Base-by-base conservation (phyloP, 2,888 invertebrate species). In the Myopa tessellatipennis region DNA sequence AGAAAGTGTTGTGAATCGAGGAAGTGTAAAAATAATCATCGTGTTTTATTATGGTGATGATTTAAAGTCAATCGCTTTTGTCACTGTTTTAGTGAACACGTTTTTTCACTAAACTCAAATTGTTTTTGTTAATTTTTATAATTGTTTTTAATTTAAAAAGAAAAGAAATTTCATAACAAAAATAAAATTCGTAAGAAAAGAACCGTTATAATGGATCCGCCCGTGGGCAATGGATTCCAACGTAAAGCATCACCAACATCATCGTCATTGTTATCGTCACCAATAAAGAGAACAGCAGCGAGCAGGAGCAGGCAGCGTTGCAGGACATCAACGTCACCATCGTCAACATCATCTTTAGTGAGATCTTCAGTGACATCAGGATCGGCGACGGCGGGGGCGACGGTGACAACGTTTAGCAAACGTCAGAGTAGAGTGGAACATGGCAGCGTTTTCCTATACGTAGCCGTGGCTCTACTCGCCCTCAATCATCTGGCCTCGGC, bases 201-300 rank as follows among this genome's bases (percentile, higher is more conserved):
- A 16, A 65, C 26, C 67, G 55, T 60, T 10, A 75, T 26, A 58
- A 88, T 88, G 88, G 85, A 86, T 87, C 87, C 87, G 86, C 87
- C 88, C 82, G 82, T 85, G 84, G 87, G 85, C 85, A 85, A 86
- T 87, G 87, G 87, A 86, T 88, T 86, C 87, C 83, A 85, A 85
- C 82, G 52, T 7, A 85, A 82, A 84, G 81, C 83, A 80, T 81
- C 80, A 79, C 79, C 78, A 79, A 78, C 80, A 76, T 79, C 78
- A 79, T 74, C 82, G 78, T 61, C 82, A 78, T 68, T 78, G 63
- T 76, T 73, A 74, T 26, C 34, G 34, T 16, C 16, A 34, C 34
- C 52, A 58, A 2, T 58, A 58, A 67, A 14, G 68, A 14, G 63
- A 78, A 76, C 68, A 69, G 70, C 61, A 12, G 12, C 65, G 73